phyloP scores from a whole-genome alignment of 1,140 invertebrate species.

The Odontomachus brunneus region DNA sequence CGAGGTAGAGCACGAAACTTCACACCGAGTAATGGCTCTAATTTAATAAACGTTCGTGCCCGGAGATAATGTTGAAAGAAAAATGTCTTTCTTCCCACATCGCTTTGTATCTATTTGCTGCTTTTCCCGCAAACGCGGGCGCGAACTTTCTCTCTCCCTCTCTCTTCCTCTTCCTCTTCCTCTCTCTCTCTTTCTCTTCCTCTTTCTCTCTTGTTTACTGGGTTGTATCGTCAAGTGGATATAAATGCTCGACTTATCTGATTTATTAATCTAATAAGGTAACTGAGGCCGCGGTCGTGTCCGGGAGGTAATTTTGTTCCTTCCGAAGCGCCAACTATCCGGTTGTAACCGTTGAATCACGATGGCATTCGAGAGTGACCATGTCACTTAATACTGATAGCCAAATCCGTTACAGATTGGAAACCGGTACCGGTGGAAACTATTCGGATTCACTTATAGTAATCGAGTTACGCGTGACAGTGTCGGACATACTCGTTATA shows the following conservation, averaged over 20 bases:
- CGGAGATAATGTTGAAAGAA: constrained; percentile 43
- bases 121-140: background rate
- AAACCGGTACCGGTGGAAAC: constrained; percentile 45
- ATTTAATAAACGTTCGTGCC: constrained; percentile 53
- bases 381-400: constrained; percentile 22
- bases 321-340: background rate
- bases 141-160: too few species aligned
- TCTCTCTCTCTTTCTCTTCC: background rate
- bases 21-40: constrained; percentile 42
- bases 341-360: background rate
- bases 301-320: background rate
- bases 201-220: background rate
- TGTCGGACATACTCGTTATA: constrained; percentile 41
- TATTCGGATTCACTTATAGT: constrained; percentile 46
- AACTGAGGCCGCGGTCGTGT: background rate
- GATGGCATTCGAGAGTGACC: background rate
- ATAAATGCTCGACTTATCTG: background rate
- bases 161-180: too few species aligned
- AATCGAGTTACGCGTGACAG: constrained; percentile 29
- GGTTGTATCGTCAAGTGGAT: background rate
- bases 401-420: constrained; percentile 32
- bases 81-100: constrained; percentile 34
- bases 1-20: constrained; percentile 49
- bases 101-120: constrained; percentile 37
- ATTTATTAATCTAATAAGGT: background rate